Base-by-base conservation (phyloP, 2,113 vertebrate species). In the Nothoprocta pentlandii region DNA sequence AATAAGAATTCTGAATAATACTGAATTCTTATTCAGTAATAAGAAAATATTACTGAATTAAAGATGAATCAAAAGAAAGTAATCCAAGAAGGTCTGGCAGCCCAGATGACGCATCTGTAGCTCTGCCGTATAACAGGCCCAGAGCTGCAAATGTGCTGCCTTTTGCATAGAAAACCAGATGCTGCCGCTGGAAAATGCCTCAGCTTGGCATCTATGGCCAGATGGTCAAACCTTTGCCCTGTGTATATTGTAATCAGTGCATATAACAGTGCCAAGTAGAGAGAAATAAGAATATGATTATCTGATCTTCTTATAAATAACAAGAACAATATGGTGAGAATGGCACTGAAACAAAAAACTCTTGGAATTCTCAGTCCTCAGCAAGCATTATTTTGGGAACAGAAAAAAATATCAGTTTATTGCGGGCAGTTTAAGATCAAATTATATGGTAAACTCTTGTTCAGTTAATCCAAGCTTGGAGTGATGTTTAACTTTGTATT, bases 91-190 rank as follows among this genome's bases (percentile, higher is more conserved):
- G 39, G 78, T 39, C 66, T 91, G 67, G 51, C 85, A 94, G 36
- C 61, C 36, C 58, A 53, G n/a, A 30, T 16, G 80, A 70, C 3
- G 7, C 51, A 62, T 89, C 82, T 85, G 32, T 51, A 89, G 53
- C 63, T 51, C 32, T 36, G 46, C 44, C 12, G 14, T 34, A 4
- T 32, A 73, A 79, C 26, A 71, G 64, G 44, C 77, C 58, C 62
- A 97, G 87, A 97, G 69, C 83, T 92, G 87, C 78, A 95, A 93
- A 66, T 62, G 67, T 41, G 46, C 26, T 51, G 78, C 16, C 83
- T 93, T 94, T 91, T 87, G 83, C 77, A 73, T 71, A 94, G 36
- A 49, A 67, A 94, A 84, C 59, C 88, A 94, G 96, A 90, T 97
- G 93, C 78, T 63, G 77, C 79, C 68, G 69, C 83, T 94, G 85